These are phyloP conservation scores for Hololepta plana DNA, from an alignment of 2,888 invertebrate species.

Conservation along the genomic window DNA sequence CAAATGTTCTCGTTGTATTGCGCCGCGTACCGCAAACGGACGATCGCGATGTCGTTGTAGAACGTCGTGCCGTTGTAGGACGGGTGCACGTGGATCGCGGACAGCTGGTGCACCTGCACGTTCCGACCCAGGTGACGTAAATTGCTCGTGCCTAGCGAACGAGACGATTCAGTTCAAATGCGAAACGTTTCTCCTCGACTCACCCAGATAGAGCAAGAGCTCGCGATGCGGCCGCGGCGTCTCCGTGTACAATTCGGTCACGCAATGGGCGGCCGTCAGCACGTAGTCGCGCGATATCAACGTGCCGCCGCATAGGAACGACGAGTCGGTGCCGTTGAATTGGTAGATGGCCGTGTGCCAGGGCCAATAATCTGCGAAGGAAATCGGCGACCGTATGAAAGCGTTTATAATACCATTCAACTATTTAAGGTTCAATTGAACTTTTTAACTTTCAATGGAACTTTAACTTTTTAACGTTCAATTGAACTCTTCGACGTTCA, in stretches of 20 bases:
- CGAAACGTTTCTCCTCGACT: not conserved
- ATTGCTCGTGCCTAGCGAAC: not conserved
- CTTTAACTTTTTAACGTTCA: too few species aligned
- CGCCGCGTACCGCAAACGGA: constrained; percentile 31
- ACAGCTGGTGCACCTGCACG: constrained; percentile 28
- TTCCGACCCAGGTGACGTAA: constrained; percentile 25
- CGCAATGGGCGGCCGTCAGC: constrained; percentile 47
- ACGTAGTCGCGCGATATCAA: constrained; percentile 35
- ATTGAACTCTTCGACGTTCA: too few species aligned
- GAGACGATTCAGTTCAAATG: not conserved
- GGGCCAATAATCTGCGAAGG: too few species aligned
- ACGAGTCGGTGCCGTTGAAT: too few species aligned
- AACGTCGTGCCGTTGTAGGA: constrained; percentile 19
- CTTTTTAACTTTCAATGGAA: too few species aligned
- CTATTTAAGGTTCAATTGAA: too few species aligned
- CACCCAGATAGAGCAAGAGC: not conserved
- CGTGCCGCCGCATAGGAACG: too few species aligned
- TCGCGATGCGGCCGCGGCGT: not conserved
- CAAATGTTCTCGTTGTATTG: constrained; percentile 32
- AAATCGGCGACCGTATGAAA: too few species aligned
- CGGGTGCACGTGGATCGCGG: constrained; percentile 23
- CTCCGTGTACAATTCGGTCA: constrained; percentile 26
- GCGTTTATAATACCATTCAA: too few species aligned
- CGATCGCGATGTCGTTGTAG: constrained; percentile 35
- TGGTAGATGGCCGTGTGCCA: too few species aligned